A percentile compares a stretch with the other conserved stretches of the same genome.
Conservation (phyloP, 2,797 vertebrate species). For the Acomys russatus region DNA sequence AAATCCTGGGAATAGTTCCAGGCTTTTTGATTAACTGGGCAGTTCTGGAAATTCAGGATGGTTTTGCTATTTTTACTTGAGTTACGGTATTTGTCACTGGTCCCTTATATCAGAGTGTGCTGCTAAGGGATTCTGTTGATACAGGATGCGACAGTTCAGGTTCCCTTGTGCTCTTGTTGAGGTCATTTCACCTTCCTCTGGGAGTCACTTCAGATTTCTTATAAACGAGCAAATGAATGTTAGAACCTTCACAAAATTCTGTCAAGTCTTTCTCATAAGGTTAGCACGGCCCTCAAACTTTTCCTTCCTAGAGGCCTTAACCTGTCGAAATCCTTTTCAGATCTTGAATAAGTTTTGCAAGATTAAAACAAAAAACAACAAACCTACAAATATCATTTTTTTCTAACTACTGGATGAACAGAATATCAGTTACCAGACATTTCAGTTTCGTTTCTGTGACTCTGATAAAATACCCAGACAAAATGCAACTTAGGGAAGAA, state of each 20-base stretch:
- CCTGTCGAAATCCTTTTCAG: slow-evolving; percentile 15
- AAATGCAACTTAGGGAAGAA: neutral
- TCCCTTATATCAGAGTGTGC: neutral
- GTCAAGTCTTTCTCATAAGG: neutral
- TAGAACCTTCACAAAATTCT: neutral
- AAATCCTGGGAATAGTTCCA: slow-evolving; percentile 72
- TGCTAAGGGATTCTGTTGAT: slow-evolving; percentile 57
- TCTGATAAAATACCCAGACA: neutral
- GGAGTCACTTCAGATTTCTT: slow-evolving; percentile 54
- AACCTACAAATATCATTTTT: slow-evolving; percentile 24
- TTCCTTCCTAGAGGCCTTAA: neutral
- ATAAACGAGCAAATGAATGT: neutral
- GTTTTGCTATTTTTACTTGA: slow-evolving; percentile 53
- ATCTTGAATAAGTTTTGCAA: slow-evolving; percentile 27
- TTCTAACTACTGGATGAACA: neutral
- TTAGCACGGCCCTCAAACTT: neutral
- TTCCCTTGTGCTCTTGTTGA: slow-evolving; percentile 21
- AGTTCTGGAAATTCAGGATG: slow-evolving; percentile 73
- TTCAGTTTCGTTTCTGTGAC: neutral
- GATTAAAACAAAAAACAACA: neutral
- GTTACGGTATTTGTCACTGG: slow-evolving; percentile 41
- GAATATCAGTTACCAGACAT: neutral
- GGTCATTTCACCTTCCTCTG: neutral
- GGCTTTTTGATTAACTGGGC: slow-evolving; percentile 74
- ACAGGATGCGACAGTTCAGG: slow-evolving; percentile 64